Evolutionary conservation across 2,113 vertebrate genomes (phyloP).

Genomic region (Syrmaticus mikado): DNA sequence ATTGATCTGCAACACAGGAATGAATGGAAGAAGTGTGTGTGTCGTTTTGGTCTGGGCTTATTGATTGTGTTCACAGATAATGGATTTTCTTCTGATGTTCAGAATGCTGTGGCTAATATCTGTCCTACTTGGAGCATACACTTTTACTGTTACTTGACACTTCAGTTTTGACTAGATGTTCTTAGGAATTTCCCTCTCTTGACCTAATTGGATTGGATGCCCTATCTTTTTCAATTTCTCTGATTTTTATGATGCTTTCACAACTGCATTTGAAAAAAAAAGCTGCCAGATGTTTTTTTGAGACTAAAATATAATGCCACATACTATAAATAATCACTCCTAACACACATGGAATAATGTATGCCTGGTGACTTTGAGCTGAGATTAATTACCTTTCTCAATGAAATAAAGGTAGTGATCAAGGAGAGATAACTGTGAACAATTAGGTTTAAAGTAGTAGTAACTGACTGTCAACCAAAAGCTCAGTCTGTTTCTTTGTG

Average conservation of each 20-base stretch:
- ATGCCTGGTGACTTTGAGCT: not conserved
- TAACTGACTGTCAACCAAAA: not conserved
- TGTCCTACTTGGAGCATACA: fast-evolving
- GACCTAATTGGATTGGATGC: not conserved
- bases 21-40: fast-evolving
- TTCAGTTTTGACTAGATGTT: fast-evolving
- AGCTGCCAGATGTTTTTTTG: not conserved
- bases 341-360: not conserved
- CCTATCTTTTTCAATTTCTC: not conserved
- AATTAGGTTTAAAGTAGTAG: not conserved
- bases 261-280: not conserved
- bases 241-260: not conserved
- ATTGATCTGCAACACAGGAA: not conserved
- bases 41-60: not conserved
- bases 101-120: not conserved
- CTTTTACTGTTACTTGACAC: not conserved
- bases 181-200: not conserved
- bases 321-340: not conserved
- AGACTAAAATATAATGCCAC: not conserved
- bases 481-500: not conserved
- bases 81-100: not conserved
- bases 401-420: not conserved
- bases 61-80: not conserved
- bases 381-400: not conserved
- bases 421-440: not conserved